These are phyloP conservation scores for Pristionchus arcanus DNA, from an alignment of 2,888 invertebrate species.

Conservation along the genomic window DNA sequence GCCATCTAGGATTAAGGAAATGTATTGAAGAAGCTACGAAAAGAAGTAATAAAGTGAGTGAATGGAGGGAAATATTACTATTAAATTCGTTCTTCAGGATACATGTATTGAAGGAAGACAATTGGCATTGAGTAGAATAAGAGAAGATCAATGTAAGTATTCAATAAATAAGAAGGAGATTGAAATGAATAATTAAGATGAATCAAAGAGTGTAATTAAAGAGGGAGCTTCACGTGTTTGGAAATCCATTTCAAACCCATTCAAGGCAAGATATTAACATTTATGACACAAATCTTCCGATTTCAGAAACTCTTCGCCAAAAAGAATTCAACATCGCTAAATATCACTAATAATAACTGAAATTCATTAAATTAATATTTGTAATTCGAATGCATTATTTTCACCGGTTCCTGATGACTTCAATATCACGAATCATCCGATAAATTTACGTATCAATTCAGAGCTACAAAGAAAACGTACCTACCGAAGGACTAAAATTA, in stretches of 20 bases:
- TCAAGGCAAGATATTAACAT: background rate
- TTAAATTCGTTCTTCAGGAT: background rate
- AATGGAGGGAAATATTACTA: background rate
- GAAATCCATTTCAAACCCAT: background rate
- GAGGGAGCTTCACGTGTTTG: conserved; percentile 13
- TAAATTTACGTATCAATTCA: no score
- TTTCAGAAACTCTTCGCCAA: conserved; percentile 18
- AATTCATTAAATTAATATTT: background rate
- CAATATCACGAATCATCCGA: no score
- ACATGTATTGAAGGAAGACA: conserved; percentile 4
- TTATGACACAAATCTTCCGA: background rate
- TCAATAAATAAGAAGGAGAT: background rate
- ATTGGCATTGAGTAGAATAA: background rate
- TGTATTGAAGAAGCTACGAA: background rate
- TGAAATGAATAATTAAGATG: background rate
- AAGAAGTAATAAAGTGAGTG: background rate
- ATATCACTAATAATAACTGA: background rate
- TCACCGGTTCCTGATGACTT: no score
- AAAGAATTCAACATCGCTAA: background rate
- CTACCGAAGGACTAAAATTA: no score
- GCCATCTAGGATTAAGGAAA: background rate
- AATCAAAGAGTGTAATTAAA: background rate
- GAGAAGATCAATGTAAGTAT: background rate
- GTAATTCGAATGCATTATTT: no score
- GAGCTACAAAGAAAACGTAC: no score